Evolutionary conservation across 2,797 vertebrate genomes (phyloP), one percentile per base, ranked within the genome.

Genomic region (Tadarida brasiliensis): DNA sequence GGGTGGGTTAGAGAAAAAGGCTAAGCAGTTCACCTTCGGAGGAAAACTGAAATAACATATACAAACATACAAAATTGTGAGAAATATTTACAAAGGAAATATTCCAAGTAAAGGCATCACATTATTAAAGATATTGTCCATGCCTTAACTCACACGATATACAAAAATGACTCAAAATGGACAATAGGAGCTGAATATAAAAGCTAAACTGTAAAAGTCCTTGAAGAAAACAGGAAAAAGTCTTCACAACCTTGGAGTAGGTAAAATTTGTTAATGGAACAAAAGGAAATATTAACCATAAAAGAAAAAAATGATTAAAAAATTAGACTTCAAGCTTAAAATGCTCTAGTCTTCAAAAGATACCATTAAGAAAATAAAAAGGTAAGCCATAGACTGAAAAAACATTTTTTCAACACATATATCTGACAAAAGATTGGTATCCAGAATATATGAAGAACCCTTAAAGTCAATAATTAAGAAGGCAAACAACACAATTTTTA

Each of bases 91-190:
- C 19, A 87, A 90, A 83, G 83, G 10, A 87, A 83, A 78, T 94
- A 87, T 83, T 82, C 44, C 61, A 92, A 94, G 17, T 65, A 83
- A 89, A 93, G 67, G 71, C 8, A 74, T 80, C 19, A 80, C 0
- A 61, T 85, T 89, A 90, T 81, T 88, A 91, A 93, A 94, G 26
- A 94, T 96, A 80, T 0, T 80, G 30, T 77, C n/a, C 11, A 35
- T 94, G 35, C 16, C 30, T 92, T 91, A 81, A 47, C 14, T 92
- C 15, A 86, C 26, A 57, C 9, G 12, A 56, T 17, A 92, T 33
- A 24, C n/a, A 91, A 86, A 91, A 67, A 67, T 59, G 65, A 92
- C 17, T 77, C 33, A 78, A 94, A 90, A 87, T 68, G 28, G 33
- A 91, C 77, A 35, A 90, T 0, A 86, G 4, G 14, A 44, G 35